Percentiles rank a stretch among this genome's conserved stretches.
Evolutionary conservation across 2,113 vertebrate species (phyloP).

Genomic region (Pagrus major): DNA sequence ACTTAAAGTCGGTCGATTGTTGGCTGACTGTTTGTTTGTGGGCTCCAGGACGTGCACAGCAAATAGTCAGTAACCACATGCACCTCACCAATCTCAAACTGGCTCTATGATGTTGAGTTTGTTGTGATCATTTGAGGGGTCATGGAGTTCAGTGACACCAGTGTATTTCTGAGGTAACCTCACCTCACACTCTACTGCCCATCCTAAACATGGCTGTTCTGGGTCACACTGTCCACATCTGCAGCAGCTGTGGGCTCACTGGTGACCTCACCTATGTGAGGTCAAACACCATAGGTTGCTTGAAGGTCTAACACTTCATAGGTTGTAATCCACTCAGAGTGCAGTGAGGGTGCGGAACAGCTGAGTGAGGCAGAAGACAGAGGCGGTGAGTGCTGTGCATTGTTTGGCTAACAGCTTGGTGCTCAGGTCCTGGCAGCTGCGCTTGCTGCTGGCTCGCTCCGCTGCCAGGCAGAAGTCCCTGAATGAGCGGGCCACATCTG

Average conservation of each 20-base stretch:
- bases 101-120: slow-evolving; percentile 17
- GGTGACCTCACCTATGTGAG: slow-evolving; percentile 9
- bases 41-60: slow-evolving; percentile 58
- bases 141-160: slow-evolving; percentile 8
- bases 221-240: slow-evolving; percentile 10
- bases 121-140: slow-evolving; percentile 28
- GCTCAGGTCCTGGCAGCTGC: slow-evolving; percentile 87
- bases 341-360: slow-evolving; percentile 88
- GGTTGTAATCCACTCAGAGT: slow-evolving; percentile 78
- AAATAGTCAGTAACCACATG: slow-evolving; percentile 60
- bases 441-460: slow-evolving; percentile 85
- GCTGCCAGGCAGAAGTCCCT: slow-evolving; percentile 90
- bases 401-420: slow-evolving; percentile 89
- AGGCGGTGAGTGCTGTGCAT: slow-evolving; percentile 91
- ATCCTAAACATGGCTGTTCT: slow-evolving; percentile 1
- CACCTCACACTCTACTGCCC: neutral
- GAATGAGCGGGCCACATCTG: slow-evolving; percentile 89
- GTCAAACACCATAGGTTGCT: slow-evolving; percentile 12
- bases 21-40: slow-evolving; percentile 40
- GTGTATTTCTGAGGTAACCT: slow-evolving; percentile 8
- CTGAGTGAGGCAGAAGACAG: slow-evolving; percentile 93
- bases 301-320: slow-evolving; percentile 16
- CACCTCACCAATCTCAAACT: slow-evolving; percentile 43
- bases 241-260: slow-evolving; percentile 18
- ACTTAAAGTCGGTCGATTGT: slow-evolving; percentile 30